Evolutionary conservation across 2,113 vertebrate genomes (phyloP).

Genomic region (Xenopus tropicalis): UCB_Xtro_10.0 CM004449.2:116992001-116992500

Average conservation of each 20-base stretch:
- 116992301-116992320: slow-evolving; percentile 81
- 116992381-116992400: slow-evolving; percentile 89
- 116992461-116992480: slow-evolving; percentile 86
- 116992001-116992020: too few species aligned
- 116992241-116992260: not conserved
- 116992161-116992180: too few species aligned
- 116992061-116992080: too few species aligned
- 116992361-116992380: slow-evolving; percentile 95
- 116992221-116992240: too few species aligned
- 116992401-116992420: slow-evolving; percentile 86
- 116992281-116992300: not conserved
- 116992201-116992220: too few species aligned
- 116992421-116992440: slow-evolving; percentile 92
- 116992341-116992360: slow-evolving; percentile 88
- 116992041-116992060: too few species aligned
- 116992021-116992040: too few species aligned
- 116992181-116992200: too few species aligned
- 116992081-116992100: too few species aligned
- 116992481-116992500: slow-evolving; percentile 89
- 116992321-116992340: slow-evolving; percentile 83
- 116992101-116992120: too few species aligned
- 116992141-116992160: too few species aligned
- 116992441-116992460: slow-evolving; percentile 88
- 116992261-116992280: not conserved
- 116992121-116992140: too few species aligned